Conservation (phyloP, 2,888 invertebrate genomes). For the Drosophila aldrichi region DNA sequence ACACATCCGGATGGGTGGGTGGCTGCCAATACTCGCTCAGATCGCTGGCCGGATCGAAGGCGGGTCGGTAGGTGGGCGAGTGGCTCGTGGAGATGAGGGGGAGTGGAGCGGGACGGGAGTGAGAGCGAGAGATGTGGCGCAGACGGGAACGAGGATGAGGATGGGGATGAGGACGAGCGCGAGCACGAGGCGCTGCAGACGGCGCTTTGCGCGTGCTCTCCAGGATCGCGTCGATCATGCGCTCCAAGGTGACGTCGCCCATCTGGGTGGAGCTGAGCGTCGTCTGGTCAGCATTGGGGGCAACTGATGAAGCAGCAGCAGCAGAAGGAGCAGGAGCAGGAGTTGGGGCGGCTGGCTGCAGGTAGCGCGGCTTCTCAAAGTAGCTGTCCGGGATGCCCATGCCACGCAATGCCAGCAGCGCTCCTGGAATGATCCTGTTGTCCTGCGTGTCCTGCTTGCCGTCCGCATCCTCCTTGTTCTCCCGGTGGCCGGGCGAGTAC, state of each 20-base stretch:
- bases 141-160: constrained; percentile 29
- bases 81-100: constrained; percentile 55
- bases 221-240: constrained; percentile 85
- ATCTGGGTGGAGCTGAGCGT: constrained; percentile 83
- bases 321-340: background rate
- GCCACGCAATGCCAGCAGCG: constrained; percentile 83
- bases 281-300: constrained; percentile 37
- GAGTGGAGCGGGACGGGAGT: background rate
- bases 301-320: background rate
- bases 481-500: constrained; percentile 75
- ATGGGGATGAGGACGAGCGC: constrained; percentile 7
- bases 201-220: constrained; percentile 84
- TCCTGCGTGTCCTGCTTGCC: background rate
- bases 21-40: constrained; percentile 84
- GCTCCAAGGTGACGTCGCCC: constrained; percentile 84
- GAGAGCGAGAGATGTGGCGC: constrained; percentile 5
- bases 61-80: constrained; percentile 84
- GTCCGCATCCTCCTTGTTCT: constrained; percentile 5
- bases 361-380: constrained; percentile 84
- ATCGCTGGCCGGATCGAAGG: constrained; percentile 85
- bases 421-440: constrained; percentile 75
- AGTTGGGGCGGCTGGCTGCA: constrained; percentile 46
- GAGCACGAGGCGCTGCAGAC: constrained; percentile 12
- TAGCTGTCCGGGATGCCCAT: constrained; percentile 84
- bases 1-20: constrained; percentile 26